Evolutionary conservation across 2,113 vertebrate genomes (phyloP).

Genomic region (Pelmatolapia mariae): DNA sequence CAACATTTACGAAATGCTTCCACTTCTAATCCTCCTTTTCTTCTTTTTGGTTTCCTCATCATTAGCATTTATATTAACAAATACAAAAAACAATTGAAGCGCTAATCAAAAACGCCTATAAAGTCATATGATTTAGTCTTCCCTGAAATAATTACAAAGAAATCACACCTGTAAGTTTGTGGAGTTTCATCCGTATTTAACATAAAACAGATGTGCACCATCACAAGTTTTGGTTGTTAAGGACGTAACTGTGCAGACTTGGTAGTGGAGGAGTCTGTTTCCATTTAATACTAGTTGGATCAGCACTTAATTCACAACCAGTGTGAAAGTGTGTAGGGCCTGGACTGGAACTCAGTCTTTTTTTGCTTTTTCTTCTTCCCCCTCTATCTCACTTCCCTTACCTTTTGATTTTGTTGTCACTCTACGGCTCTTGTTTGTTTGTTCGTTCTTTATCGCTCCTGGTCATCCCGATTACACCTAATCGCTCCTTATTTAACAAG

Average conservation of each 20-base stretch:
- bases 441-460: background rate
- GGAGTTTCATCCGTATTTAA: background rate
- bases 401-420: background rate
- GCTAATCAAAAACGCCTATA: background rate
- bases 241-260: background rate
- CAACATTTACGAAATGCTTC: background rate
- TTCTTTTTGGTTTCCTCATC: background rate
- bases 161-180: background rate
- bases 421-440: background rate
- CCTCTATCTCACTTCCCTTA: background rate
- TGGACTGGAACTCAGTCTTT: background rate
- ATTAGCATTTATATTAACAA: background rate
- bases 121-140: background rate
- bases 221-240: background rate
- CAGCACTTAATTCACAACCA: background rate
- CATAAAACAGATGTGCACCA: background rate
- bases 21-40: background rate
- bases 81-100: background rate
- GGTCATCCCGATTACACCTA: background rate
- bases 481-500: background rate
- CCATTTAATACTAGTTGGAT: background rate
- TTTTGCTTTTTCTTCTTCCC: background rate
- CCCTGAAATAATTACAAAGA: fast-evolving
- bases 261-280: background rate
- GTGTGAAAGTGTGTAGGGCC: background rate